phyloP scores from a whole-genome alignment of 2,113 vertebrate species.

The Cinclus cinclus region DNA sequence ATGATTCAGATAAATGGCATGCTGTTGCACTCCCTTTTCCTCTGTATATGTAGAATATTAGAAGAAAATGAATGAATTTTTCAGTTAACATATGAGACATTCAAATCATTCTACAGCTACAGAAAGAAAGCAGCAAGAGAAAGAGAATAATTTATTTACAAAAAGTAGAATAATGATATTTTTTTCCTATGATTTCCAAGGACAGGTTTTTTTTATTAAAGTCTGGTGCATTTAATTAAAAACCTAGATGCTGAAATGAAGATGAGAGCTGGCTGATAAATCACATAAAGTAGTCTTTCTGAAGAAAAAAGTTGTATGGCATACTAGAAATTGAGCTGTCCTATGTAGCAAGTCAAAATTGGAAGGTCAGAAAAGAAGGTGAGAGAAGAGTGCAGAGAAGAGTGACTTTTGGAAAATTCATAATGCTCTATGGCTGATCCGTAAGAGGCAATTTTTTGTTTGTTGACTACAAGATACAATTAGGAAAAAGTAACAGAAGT shows the following conservation, averaged over 20 bases:
- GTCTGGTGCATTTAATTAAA: background rate
- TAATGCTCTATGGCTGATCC: background rate
- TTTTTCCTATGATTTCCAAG: background rate
- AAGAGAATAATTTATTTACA: background rate
- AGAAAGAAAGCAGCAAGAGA: background rate
- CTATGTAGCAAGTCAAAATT: background rate
- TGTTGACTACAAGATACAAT: background rate
- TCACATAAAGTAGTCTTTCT: background rate
- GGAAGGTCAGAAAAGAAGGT: background rate
- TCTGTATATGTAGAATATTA: background rate
- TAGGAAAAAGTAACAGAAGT: background rate
- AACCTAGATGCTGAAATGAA: background rate
- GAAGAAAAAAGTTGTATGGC: background rate
- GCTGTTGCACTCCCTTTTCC: background rate
- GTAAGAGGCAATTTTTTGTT: background rate
- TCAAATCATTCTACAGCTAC: background rate
- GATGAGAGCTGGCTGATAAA: background rate
- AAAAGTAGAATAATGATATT: background rate
- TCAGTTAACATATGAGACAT: background rate
- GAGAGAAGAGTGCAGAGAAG: background rate
- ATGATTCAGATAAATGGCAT: background rate
- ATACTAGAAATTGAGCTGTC: background rate
- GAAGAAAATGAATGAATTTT: background rate
- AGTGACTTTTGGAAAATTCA: background rate
- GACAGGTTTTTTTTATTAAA: background rate